phyloP scores from a whole-genome alignment of 1,140 invertebrate genomes.

The Zophobas atratus region DNA sequence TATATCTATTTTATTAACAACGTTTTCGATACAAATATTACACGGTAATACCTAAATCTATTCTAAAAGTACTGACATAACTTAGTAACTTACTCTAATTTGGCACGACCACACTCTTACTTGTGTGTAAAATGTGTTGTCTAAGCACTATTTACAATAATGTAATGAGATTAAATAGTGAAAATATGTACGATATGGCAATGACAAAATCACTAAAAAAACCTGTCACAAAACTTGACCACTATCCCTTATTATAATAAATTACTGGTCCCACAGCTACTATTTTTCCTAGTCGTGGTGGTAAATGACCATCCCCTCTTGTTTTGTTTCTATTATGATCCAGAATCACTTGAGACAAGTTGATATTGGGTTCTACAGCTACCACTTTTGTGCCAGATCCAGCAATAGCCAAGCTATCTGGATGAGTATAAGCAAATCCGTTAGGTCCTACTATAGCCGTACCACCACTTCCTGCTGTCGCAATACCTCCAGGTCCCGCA shows the following conservation, averaged over 20 bases:
- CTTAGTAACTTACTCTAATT: background rate
- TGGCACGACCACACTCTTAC: conserved; percentile 1
- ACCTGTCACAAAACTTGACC: background rate
- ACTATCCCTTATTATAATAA: conserved; percentile 73
- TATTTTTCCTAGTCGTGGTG: conserved; percentile 72
- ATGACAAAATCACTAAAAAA: background rate
- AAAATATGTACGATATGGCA: background rate
- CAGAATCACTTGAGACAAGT: conserved; percentile 68
- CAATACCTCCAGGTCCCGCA: conserved; percentile 81
- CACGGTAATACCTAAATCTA: too few relatives aligned
- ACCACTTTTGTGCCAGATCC: conserved; percentile 78
- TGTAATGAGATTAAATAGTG: too few relatives aligned
- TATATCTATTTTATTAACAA: too few relatives aligned
- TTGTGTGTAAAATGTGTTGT: conserved; percentile 19
- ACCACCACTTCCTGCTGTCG: conserved; percentile 80
- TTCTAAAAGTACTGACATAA: too few relatives aligned
- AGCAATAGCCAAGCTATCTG: conserved; percentile 78
- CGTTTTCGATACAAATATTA: too few relatives aligned
- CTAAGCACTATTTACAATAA: conserved; percentile 7
- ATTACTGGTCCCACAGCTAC: conserved; percentile 80
- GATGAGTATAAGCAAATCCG: conserved; percentile 79
- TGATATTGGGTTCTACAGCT: conserved; percentile 73
- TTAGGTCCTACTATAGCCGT: conserved; percentile 83
- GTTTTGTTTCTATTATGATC: conserved; percentile 62
- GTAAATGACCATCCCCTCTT: conserved; percentile 62